A percentile compares a stretch with the other conserved stretches of the same genome.
Conservation (phyloP, 2,888 invertebrate species). For the Drosophila parthenogenetica region DNA sequence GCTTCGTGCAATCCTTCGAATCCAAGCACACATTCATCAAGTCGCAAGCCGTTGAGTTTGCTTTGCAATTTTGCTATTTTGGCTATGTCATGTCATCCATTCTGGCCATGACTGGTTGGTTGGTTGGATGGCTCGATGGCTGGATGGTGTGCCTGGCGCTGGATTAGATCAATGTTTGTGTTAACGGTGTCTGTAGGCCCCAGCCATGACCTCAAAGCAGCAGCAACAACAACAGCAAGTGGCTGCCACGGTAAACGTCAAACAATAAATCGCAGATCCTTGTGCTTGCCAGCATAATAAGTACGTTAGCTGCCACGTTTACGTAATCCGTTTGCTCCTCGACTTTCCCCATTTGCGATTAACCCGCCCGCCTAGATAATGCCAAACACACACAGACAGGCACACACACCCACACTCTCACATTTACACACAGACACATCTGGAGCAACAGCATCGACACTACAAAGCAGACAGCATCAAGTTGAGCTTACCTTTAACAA, state of each 20-base stretch:
- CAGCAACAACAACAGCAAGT: slow-evolving; percentile 13
- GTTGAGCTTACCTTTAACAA: slow-evolving; percentile 69
- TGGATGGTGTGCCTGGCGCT: slow-evolving; percentile 35
- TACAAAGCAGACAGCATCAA: slow-evolving; percentile 77
- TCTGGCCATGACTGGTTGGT: slow-evolving; percentile 43
- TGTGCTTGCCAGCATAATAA: slow-evolving; percentile 80
- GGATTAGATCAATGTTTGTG: slow-evolving; percentile 80
- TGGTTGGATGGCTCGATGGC: neutral
- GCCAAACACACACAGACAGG: slow-evolving; percentile 17
- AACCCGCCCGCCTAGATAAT: slow-evolving; percentile 61
- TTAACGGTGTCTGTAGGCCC: slow-evolving; percentile 35
- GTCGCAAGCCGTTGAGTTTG: slow-evolving; percentile 50
- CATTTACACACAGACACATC: slow-evolving; percentile 14
- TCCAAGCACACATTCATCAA: slow-evolving; percentile 57
- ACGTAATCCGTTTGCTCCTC: slow-evolving; percentile 71
- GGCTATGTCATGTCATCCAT: slow-evolving; percentile 66
- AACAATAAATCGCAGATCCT: slow-evolving; percentile 80
- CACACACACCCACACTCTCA: slow-evolving; percentile 7
- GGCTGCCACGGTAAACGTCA: slow-evolving; percentile 65
- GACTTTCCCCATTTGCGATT: slow-evolving; percentile 52
- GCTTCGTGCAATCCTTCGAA: slow-evolving; percentile 48
- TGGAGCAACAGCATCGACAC: slow-evolving; percentile 41
- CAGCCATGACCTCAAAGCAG: slow-evolving; percentile 58
- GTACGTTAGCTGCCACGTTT: slow-evolving; percentile 72
- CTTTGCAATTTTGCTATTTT: slow-evolving; percentile 65